Base-by-base conservation (phyloP, 1,140 invertebrate species). In the Phenacoccus solenopsis region DNA sequence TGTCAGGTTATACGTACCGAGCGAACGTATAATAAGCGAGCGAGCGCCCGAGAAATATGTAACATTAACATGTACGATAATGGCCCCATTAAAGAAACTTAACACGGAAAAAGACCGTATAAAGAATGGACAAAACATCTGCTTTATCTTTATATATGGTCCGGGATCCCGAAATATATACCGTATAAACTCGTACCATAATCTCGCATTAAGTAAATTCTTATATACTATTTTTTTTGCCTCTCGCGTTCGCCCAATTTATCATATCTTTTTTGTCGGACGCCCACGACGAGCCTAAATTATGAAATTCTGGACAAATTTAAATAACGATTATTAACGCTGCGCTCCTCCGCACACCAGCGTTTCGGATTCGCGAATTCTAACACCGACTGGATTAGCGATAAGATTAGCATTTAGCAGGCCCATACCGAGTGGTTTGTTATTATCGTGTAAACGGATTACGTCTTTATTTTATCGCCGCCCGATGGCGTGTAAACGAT, bases 121-220 rank as follows among this genome's bases (percentile, higher is more conserved):
- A 49, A 49, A 49, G 38, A n/a, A 49, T 49, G 38, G 38, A 49
- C 38, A 49, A 49, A 49, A 49, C 38, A 49, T 49, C 38, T 49
- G 38, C 38, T 49, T 49, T 49, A 49, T 49, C 38, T 49, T 49
- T 49, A 49, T 49, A 49, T 49, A 49, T 49, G 38, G 38, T 49
- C 2, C 38, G 20, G 20, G 12, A 10, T 49, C 38, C 38, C 16
- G n/a, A 49, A 49, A 49, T 9, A n/a, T 49, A 16, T n/a, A n/a
- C n/a, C 5, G 13, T 7, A 49, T 3, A 49, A 49, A 49, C 38
- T 49, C 38, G 13, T 49, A n/a, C n/a, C n/a, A n/a, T 49, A 49
- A 49, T 49, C 38, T 49, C 12, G 38, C 16, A 49, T 49, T 49
- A 49, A 49, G 38, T 49, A 49, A 49, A 49, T 49, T 49, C 38